phyloP scores from a whole-genome alignment of 2,797 vertebrate genomes.

The Phrynocephalus guinanensis region DNA sequence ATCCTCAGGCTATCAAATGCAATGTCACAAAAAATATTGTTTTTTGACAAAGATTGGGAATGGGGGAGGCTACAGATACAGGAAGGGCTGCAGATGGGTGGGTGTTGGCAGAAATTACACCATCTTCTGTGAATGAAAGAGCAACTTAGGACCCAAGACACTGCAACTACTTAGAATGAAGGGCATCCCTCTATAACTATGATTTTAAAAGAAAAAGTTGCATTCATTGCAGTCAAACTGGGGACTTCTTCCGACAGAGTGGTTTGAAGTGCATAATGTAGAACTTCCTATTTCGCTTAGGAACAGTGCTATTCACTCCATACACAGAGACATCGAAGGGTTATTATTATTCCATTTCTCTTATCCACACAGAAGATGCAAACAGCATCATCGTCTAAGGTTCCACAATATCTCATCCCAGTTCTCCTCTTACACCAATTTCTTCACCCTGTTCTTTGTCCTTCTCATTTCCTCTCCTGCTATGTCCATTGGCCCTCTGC shows the following conservation, averaged over 20 bases:
- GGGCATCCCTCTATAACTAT: background rate
- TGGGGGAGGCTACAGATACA: background rate
- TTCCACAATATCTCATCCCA: too few relatives aligned
- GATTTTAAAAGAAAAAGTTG: background rate
- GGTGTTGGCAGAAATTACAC: background rate
- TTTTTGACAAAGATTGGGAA: background rate
- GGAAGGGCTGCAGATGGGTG: background rate
- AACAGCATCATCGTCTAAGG: too few relatives aligned
- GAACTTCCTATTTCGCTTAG: too few relatives aligned
- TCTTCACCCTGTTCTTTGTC: too few relatives aligned
- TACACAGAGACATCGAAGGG: too few relatives aligned
- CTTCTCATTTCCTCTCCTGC: too few relatives aligned
- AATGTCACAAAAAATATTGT: background rate
- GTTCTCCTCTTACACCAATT: too few relatives aligned
- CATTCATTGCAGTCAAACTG: background rate
- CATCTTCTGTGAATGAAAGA: background rate
- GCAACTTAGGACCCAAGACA: background rate
- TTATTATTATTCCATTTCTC: too few relatives aligned
- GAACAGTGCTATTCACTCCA: too few relatives aligned
- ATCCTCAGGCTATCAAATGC: background rate
- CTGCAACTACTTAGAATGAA: constrained; percentile 8
- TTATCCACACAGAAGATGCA: too few relatives aligned
- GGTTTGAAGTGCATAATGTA: too few relatives aligned
- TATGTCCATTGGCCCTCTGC: too few relatives aligned
- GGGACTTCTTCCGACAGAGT: background rate